phyloP scores from a whole-genome alignment of 1,140 invertebrate genomes.

The Ceratitis capitata region DNA sequence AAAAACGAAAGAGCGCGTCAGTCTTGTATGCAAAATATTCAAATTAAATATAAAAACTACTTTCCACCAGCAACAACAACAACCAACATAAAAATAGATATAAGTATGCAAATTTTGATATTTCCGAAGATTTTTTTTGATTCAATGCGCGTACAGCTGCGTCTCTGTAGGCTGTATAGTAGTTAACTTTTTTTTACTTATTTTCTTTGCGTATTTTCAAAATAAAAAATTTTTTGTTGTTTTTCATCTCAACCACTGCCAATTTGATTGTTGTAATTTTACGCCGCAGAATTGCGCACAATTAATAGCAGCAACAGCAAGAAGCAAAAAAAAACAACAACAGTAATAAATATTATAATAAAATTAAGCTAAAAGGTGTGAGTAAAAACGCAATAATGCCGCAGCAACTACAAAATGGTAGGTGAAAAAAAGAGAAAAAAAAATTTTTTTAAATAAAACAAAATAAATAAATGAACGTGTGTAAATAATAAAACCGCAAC shows the following conservation, averaged over 20 bases:
- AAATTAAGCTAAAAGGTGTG: constrained; percentile 19
- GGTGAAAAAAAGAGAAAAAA: constrained; percentile 6
- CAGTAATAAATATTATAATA: constrained; percentile 44
- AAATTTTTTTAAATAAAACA: no score
- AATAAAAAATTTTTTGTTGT: no score
- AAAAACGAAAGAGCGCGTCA: neutral
- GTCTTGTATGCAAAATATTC: constrained; percentile 15
- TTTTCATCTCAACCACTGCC: neutral
- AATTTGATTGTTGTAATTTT: constrained; percentile 27
- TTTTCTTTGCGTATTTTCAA: neutral
- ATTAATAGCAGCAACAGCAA: constrained; percentile 39
- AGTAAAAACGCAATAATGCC: constrained; percentile 36
- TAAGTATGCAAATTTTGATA: neutral
- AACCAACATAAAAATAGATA: neutral
- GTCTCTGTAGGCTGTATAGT: neutral
- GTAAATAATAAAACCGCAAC: constrained; percentile 37
- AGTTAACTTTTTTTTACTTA: neutral
- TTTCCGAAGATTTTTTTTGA: neutral
- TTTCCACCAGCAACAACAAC: constrained; percentile 18
- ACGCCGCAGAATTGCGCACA: constrained; percentile 22
- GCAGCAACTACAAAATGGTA: constrained; percentile 46
- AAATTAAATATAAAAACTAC: constrained; percentile 35
- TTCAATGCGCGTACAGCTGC: neutral
- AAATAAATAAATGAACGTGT: neutral
- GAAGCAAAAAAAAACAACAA: no score